Evolutionary conservation across 2,113 vertebrate species (phyloP).

Genomic region (Saiga tatarica): DNA sequence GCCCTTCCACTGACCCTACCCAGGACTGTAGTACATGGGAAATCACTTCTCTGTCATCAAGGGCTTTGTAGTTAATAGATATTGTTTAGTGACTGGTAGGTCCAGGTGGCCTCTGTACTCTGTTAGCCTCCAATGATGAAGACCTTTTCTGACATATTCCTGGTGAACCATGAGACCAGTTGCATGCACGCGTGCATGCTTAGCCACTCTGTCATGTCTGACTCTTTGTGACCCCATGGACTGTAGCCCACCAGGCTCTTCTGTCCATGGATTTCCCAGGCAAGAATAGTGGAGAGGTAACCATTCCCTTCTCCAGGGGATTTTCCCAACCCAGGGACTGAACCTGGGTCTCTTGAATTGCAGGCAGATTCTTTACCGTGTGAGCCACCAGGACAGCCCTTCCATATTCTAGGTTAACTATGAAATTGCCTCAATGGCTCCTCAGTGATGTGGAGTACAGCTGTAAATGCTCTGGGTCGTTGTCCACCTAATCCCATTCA

Average conservation of each 20-base stretch:
- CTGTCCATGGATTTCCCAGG: background rate
- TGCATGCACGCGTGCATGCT: background rate
- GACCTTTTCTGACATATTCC: background rate
- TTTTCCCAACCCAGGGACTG: background rate
- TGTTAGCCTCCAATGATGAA: background rate
- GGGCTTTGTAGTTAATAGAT: background rate
- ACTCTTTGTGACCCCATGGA: accelerated
- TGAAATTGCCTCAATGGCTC: background rate
- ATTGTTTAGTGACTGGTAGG: background rate
- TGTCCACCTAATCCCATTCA: background rate
- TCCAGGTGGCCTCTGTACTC: background rate
- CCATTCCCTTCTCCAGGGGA: background rate
- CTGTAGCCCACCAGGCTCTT: background rate
- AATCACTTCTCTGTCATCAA: background rate
- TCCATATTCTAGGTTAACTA: background rate
- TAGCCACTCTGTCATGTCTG: background rate
- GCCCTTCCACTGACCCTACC: background rate
- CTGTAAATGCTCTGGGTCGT: background rate
- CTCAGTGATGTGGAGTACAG: background rate
- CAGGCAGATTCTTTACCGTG: accelerated
- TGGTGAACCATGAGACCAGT: background rate
- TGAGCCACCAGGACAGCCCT: background rate
- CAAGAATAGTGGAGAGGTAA: background rate
- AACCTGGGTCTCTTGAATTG: background rate
- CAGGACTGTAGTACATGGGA: background rate